These are phyloP conservation scores for Pasiphila rectangulata DNA, from an alignment of 2,888 invertebrate species.

Conservation along the genomic window DNA sequence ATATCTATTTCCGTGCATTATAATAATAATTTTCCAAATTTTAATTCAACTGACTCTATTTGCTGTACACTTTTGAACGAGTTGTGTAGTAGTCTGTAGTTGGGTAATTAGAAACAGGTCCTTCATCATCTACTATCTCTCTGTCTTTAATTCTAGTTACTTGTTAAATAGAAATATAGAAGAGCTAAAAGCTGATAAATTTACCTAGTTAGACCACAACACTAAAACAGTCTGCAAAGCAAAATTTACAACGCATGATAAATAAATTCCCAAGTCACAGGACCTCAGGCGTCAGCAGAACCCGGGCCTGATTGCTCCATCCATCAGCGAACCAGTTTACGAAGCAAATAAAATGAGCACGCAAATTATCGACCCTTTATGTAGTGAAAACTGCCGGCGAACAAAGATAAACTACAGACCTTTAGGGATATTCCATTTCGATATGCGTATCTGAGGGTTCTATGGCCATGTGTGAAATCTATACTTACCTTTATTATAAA, in stretches of 20 bases:
- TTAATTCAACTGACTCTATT: no score
- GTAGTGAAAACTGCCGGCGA: slow-evolving; percentile 17
- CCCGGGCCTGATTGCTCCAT: slow-evolving; percentile 73
- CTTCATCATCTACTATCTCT: no score
- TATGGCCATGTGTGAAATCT: no score
- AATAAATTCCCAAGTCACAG: slow-evolving; percentile 65
- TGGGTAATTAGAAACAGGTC: no score
- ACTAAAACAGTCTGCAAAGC: slow-evolving; percentile 30
- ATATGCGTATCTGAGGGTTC: not conserved
- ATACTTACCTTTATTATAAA: no score
- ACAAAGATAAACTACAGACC: slow-evolving; percentile 14
- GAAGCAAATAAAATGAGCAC: slow-evolving; percentile 42
- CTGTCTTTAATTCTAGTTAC: no score
- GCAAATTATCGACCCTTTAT: slow-evolving; percentile 23
- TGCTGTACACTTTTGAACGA: not conserved
- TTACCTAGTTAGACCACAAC: not conserved
- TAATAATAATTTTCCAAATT: no score
- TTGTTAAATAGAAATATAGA: no score
- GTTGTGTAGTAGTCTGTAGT: no score
- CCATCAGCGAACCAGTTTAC: slow-evolving; percentile 60
- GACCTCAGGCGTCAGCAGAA: slow-evolving; percentile 65
- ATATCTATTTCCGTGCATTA: no score
- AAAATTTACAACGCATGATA: slow-evolving; percentile 69
- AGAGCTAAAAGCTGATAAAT: no score
- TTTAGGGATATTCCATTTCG: slow-evolving; percentile 2